Evolutionary conservation across 2,888 invertebrate genomes (phyloP), one percentile per base, ranked within the genome.

Genomic region (Minunthozetes semirufus): DNA sequence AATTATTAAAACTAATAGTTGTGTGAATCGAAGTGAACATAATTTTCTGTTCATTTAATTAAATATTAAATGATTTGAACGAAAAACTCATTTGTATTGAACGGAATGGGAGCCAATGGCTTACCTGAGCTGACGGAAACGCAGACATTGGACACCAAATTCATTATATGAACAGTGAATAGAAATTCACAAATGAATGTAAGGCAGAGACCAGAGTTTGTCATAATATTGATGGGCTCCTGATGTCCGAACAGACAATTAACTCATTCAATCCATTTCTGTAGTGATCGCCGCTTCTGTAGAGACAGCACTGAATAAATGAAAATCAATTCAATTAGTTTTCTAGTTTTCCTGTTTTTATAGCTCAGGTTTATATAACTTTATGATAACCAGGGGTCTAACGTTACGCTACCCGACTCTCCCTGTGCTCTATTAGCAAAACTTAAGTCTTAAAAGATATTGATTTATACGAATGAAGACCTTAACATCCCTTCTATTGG

Each of bases 141-240:
- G 17, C 63, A 38, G 9, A 63, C 63, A 38, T 63, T 63, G 63
- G n/a, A 33, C 38, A 63, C 63, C 27, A 63, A 63, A 63, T 63
- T 33, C 63, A 63, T 63, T 63, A 63, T 63, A 33, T 63, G 63
- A 63, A 63, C 38, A 63, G 68, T 68, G 68, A 42, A 68, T 68
- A 68, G 22, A 15, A 68, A 42, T 68, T 68, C 68, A 68, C 68
- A 25, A 22, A 68, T 68, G 46, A 68, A 42, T 33, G 13, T 68
- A 42, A 46, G 46, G 68, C 68, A 42, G 33, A 42, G n/a, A 33
- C 1, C 17, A 63, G 63, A 33, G 42, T 38, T 68, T 68, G 68
- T 68, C 68, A 68, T 68, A 68, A 68, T 68, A 56, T 56, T 56
- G 56, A 56, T 56, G 56, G 22, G 22, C 22, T 56, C 11, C 11